These are phyloP conservation scores for Caenorhabditis parvicauda DNA, from an alignment of 2,888 invertebrate species.

Conservation along the genomic window DNA sequence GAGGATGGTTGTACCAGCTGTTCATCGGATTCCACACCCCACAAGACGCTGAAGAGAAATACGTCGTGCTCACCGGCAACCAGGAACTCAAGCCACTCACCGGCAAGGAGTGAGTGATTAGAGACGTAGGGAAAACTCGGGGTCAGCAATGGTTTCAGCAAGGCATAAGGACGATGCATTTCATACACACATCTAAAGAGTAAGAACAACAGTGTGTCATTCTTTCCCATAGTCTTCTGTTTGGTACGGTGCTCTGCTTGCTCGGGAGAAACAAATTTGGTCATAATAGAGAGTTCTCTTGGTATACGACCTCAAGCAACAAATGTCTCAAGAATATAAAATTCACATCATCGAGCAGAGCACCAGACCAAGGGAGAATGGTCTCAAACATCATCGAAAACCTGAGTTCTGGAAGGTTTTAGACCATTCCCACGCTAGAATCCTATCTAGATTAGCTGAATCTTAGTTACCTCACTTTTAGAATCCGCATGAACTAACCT, in stretches of 20 bases:
- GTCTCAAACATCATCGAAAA: too few relatives aligned
- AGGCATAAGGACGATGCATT: constrained; percentile 5
- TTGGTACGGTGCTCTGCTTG: constrained; percentile 1
- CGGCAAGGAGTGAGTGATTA: constrained; percentile 40
- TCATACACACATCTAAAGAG: too few relatives aligned
- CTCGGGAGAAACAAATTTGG: not conserved
- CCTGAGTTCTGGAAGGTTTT: too few relatives aligned
- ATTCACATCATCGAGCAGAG: too few relatives aligned
- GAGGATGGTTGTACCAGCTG: constrained; percentile 65
- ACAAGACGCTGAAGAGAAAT: constrained; percentile 46
- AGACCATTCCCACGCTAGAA: too few relatives aligned
- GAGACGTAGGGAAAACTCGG: not conserved
- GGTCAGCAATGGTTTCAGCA: constrained; percentile 10
- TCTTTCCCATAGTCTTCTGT: not conserved
- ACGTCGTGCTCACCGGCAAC: constrained; percentile 47
- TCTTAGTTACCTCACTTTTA: too few relatives aligned
- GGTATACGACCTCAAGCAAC: too few relatives aligned
- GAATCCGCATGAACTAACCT: too few relatives aligned
- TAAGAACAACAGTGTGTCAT: not conserved
- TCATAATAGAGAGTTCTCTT: too few relatives aligned
- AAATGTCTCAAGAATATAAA: too few relatives aligned
- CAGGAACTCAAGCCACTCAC: constrained; percentile 49
- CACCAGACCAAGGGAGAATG: too few relatives aligned
- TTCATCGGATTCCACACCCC: constrained; percentile 67
- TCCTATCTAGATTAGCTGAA: too few relatives aligned